phyloP scores from a whole-genome alignment of 37 sponge, comb jelly and placozoan genomes.

The Geodia barretti region DNA sequence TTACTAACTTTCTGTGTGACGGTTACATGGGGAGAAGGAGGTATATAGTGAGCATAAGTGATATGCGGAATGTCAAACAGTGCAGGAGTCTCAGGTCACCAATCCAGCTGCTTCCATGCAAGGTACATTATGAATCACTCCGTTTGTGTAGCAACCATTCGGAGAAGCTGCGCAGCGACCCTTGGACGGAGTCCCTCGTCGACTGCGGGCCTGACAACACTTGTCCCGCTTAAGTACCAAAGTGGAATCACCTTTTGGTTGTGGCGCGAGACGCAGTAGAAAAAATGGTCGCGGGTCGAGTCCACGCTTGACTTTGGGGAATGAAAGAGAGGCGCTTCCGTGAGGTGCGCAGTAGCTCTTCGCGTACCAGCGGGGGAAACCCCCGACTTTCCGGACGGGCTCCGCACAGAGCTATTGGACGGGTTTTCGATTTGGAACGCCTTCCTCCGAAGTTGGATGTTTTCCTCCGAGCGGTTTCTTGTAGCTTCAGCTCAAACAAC shows the following conservation, averaged over 20 bases:
- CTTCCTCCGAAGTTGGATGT: constrained; percentile 66
- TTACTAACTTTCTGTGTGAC: too few species aligned
- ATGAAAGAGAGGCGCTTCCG: constrained; percentile 77
- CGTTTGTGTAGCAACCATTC: background rate
- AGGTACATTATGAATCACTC: background rate
- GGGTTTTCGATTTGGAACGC: constrained; percentile 68
- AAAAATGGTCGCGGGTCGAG: constrained; percentile 42
- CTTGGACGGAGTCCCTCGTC: background rate
- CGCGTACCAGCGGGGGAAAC: constrained; percentile 54
- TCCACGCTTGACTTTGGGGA: constrained; percentile 49
- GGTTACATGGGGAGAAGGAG: too few species aligned
- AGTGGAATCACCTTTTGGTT: constrained; percentile 90
- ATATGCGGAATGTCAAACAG: too few species aligned
- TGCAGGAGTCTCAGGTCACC: too few species aligned
- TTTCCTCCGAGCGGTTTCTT: constrained; percentile 71
- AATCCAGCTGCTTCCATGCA: background rate
- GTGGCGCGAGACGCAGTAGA: constrained; percentile 88
- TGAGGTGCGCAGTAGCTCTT: constrained; percentile 76
- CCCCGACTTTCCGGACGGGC: constrained; percentile 78
- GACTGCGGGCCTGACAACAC: constrained; percentile 59
- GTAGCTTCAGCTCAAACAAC: constrained; percentile 78
- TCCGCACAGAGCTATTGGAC: too few species aligned
- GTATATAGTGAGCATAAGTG: too few species aligned
- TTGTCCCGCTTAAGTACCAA: constrained; percentile 74
- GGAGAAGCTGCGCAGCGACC: background rate